phyloP scores from a whole-genome alignment of 2,797 vertebrate species.

The Emydoidea blandingii region DNA sequence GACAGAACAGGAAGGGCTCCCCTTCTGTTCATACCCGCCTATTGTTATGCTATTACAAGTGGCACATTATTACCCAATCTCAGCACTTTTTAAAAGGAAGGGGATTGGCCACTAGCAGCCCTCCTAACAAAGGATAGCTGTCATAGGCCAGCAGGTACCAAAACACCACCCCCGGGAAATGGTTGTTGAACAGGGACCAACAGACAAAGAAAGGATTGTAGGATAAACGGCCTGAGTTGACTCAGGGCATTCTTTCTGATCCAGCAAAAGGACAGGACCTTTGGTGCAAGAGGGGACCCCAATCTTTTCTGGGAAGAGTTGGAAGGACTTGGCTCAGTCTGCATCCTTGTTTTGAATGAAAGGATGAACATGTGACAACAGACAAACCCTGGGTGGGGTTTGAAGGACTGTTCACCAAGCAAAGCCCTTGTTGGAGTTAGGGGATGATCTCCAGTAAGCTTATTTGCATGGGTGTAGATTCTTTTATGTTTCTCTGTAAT shows the following conservation, averaged over 20 bases:
- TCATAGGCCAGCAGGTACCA: background rate
- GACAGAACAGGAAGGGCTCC: background rate
- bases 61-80: background rate
- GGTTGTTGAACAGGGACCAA: background rate
- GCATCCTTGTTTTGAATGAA: background rate
- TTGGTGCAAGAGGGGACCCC: background rate
- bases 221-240: background rate
- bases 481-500: background rate
- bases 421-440: background rate
- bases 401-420: background rate
- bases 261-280: background rate
- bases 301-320: background rate
- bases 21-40: background rate
- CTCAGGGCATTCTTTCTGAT: background rate
- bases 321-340: background rate
- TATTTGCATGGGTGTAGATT: background rate
- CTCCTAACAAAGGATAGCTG: background rate
- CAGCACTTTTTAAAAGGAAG: background rate
- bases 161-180: accelerated
- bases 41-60: background rate
- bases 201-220: background rate
- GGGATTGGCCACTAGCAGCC: background rate
- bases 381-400: background rate
- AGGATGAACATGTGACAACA: background rate
- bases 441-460: background rate